A percentile compares a stretch with the other conserved stretches of the same genome.
phyloP scores from a whole-genome alignment of 2,113 vertebrate species.

The Cyprinodon variegatus region DNA sequence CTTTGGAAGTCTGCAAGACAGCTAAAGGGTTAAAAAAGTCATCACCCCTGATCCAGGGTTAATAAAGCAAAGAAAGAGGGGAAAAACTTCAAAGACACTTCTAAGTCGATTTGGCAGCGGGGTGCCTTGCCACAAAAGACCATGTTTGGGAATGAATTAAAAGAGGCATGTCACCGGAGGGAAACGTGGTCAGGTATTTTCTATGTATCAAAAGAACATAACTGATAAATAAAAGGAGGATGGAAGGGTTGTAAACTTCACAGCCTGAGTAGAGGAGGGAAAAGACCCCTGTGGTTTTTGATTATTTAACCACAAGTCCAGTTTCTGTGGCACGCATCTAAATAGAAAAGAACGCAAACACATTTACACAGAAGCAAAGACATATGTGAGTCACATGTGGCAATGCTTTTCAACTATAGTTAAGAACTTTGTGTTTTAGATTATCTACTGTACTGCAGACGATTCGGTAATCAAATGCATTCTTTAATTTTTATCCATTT shows the following conservation, averaged over 20 bases:
- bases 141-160: conserved; percentile 65
- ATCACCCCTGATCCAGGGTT: conserved; percentile 57
- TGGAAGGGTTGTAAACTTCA: conserved; percentile 77
- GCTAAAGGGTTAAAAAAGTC: conserved; percentile 47
- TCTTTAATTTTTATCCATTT: background rate
- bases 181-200: conserved; percentile 69
- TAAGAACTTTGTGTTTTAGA: background rate
- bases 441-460: background rate
- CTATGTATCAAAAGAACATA: conserved; percentile 70
- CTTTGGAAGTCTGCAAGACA: conserved; percentile 2
- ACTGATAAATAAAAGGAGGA: conserved; percentile 77
- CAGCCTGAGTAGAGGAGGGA: conserved; percentile 63
- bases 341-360: conserved; percentile 55
- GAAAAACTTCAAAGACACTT: conserved; percentile 68
- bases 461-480: background rate
- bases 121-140: conserved; percentile 68
- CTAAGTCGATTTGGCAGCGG: conserved; percentile 67
- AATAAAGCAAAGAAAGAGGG: conserved; percentile 65
- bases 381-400: conserved; percentile 16
- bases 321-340: conserved; percentile 59
- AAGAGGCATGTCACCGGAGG: conserved; percentile 73
- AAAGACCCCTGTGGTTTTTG: conserved; percentile 66
- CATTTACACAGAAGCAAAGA: conserved; percentile 6
- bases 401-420: background rate
- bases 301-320: conserved; percentile 72